Evolutionary conservation across 2,888 invertebrate species (phyloP).

Genomic region (Oxystoma pomonae): DNA sequence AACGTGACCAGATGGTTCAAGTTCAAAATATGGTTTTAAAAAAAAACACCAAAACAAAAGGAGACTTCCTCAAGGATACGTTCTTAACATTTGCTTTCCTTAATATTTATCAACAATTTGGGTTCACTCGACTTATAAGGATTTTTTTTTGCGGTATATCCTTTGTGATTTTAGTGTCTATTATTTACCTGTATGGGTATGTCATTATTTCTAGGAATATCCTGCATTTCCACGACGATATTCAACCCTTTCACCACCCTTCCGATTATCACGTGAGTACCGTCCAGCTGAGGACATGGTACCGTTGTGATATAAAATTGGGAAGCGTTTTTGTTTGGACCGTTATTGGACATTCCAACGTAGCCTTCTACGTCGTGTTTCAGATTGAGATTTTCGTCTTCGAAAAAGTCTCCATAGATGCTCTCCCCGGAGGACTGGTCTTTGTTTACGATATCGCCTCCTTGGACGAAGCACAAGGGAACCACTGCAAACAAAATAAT

Average conservation of each 20-base stretch:
- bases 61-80: no score
- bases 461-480: conserved; percentile 85
- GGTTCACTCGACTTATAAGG: no score
- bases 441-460: conserved; percentile 71
- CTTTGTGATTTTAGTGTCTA: no score
- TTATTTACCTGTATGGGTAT: conserved; percentile 55
- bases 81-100: no score
- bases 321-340: conserved; percentile 83
- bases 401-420: conserved; percentile 81
- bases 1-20: no score
- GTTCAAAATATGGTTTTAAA: no score
- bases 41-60: no score
- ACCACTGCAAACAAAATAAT: conserved; percentile 61
- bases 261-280: conserved; percentile 79
- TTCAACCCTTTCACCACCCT: conserved; percentile 72
- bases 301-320: conserved; percentile 90
- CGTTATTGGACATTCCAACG: conserved; percentile 79
- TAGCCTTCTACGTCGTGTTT: conserved; percentile 49
- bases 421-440: conserved; percentile 91
- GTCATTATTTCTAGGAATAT: conserved; percentile 53
- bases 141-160: no score
- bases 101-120: no score
- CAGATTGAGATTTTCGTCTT: conserved; percentile 70
- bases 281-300: conserved; percentile 72
- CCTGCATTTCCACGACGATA: conserved; percentile 66